phyloP scores from a whole-genome alignment of 2,113 vertebrate species.

The Peromyscus polionotus region DNA sequence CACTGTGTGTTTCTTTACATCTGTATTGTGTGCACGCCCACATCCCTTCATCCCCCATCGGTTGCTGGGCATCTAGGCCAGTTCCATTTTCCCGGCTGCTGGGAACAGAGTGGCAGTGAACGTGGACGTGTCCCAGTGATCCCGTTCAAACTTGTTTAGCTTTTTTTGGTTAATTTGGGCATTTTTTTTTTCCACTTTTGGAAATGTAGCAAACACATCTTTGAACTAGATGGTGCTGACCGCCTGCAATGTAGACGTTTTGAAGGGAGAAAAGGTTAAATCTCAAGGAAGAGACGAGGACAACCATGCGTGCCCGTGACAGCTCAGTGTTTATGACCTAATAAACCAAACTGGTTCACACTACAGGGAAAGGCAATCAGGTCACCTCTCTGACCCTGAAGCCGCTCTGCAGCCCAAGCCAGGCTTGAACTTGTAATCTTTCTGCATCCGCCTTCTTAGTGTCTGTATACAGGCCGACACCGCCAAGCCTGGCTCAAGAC shows the following conservation, averaged over 20 bases:
- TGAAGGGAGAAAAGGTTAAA: not conserved
- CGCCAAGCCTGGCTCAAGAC: not conserved
- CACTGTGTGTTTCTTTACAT: not conserved
- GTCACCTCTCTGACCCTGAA: not conserved
- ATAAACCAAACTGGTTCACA: not conserved
- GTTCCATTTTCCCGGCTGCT: not conserved
- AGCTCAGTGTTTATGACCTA: conserved; percentile 10
- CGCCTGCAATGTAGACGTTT: not conserved
- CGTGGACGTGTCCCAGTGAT: not conserved
- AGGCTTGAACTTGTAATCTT: not conserved
- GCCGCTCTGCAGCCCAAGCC: not conserved
- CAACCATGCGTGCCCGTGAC: not conserved
- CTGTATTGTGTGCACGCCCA: not conserved
- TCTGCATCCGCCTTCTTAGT: not conserved
- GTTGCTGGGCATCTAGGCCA: too few species aligned
- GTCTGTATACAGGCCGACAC: not conserved
- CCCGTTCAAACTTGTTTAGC: not conserved
- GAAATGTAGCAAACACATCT: not conserved
- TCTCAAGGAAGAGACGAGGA: conserved; percentile 3
- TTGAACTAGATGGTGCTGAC: conserved; percentile 22
- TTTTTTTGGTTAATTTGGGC: not conserved
- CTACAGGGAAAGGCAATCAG: not conserved
- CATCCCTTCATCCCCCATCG: too few species aligned
- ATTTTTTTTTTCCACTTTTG: not conserved
- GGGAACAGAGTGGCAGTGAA: not conserved